Evolutionary conservation across 2,113 vertebrate genomes (phyloP).

Genomic region (Onychostruthus taczanowskii): DNA sequence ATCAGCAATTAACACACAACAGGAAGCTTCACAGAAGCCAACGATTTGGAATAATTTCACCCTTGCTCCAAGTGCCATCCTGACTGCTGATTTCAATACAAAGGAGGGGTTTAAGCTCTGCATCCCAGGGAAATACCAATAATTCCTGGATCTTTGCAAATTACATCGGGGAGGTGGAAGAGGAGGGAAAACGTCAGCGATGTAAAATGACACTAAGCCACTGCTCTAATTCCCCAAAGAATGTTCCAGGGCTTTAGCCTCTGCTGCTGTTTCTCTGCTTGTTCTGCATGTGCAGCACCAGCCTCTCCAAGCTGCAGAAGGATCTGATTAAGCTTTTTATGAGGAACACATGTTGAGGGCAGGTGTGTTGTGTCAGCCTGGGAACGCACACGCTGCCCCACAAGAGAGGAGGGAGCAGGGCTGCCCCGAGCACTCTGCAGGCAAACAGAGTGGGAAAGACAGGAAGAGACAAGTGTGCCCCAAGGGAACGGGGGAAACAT

Average conservation of each 20-base stretch:
- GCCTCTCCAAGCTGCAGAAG: constrained; percentile 28
- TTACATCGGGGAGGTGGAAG: background rate
- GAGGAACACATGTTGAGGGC: constrained; percentile 40
- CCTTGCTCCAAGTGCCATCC: background rate
- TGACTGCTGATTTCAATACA: background rate
- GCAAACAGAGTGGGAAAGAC: background rate
- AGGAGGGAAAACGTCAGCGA: background rate
- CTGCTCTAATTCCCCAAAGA: constrained; percentile 33
- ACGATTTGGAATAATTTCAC: background rate
- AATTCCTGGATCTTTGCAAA: background rate
- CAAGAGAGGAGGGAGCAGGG: background rate
- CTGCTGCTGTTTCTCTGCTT: background rate
- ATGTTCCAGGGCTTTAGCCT: constrained; percentile 16
- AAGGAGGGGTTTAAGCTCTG: background rate
- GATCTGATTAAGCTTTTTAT: constrained; percentile 28
- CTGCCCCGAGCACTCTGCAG: background rate
- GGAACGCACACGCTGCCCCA: background rate
- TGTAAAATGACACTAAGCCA: constrained; percentile 47
- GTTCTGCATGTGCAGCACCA: constrained; percentile 27
- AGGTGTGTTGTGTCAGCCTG: constrained; percentile 46
- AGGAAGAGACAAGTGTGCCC: background rate
- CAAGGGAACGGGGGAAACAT: background rate
- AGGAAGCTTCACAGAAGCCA: background rate
- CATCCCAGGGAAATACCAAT: background rate
- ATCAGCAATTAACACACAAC: background rate